Base-by-base conservation (phyloP, 2,888 invertebrate species). In the Dendrolimus pini region DNA sequence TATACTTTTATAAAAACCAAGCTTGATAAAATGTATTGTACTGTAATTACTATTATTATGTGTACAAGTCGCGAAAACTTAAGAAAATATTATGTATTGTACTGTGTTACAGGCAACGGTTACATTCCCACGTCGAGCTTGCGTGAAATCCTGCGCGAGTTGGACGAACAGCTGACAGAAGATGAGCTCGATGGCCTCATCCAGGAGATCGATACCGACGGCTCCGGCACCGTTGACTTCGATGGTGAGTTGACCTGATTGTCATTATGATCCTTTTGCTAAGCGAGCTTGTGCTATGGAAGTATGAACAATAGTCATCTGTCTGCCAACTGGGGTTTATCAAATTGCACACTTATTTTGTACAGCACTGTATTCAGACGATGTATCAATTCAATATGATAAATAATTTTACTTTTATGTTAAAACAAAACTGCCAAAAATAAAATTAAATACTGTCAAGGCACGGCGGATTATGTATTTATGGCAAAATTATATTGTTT, bases 201-300 rank as follows among this genome's bases (percentile, higher is more conserved):
- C 85, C 96, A 97, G 81, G 99, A 99, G 92, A 98, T 99, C 75
- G 99, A 99, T 89, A 97, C 98, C 55, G 99, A 99, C 87, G 98
- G 98, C 77, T 98, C 98, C 74, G 99, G 99, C 75, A 99, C 99
- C 65, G 99, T 99, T 75, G 99, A 99, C 92, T 99, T 99, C 86
- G 98, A 99, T 93, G 98, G 98, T 98, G 87, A 69, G 59, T 56
- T 41, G 6, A 30, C 6, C 30, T 30, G 30, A 30, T 30, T 30
- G 30, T 30, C 30, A 30, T 30, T 30, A 30, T 30, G 3, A 30
- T 30, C 6, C 30, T 30, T 30, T 30, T 30, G 30, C 30, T 30
- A 30, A 30, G 30, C 30, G 30, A 30, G 30, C 6, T 30, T 30
- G 30, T 30, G 30, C 30, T 30, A 30, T 30, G 6, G 6, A 30